Base-by-base conservation (phyloP, 2,888 invertebrate species). In the Drosophila aldrichi region DNA sequence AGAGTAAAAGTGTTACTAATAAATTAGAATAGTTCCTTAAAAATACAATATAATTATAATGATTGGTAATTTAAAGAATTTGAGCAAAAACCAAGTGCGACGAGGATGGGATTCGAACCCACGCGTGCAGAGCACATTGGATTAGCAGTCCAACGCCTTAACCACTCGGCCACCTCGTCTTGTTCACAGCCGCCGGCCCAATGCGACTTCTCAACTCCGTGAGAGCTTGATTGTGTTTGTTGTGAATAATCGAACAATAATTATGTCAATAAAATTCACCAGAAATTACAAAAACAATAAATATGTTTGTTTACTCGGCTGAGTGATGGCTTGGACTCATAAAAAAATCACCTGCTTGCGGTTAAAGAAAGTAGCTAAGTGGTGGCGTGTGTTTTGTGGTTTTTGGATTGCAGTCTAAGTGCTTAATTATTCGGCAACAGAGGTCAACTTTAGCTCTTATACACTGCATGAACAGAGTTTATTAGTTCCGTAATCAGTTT, bases 71-170 rank as follows among this genome's bases (percentile, higher is more conserved):
- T 40, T 41, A 55, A 32, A 18, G 4, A 48, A 36, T 10, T 32
- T 7, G 0, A 43, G 1, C 18, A 78, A 76, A 78, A 77, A 60
- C 2, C 25, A 18, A 14, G 9, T 60, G 29, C 95, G 95, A 95
- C 95, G 95, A 95, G 95, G 95, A 96, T 96, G 96, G 96, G 96
- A 96, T 96, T 96, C 96, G 96, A 96, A 96, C 96, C 96, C 96
- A 96, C 96, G 96, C 96, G 96, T 95, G 96, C 95, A 96, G 95
- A 96, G 95, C 96, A 95, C 96, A 96, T 96, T 96, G 95, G 96
- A 96, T 96, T 96, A 96, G 96, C 96, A 96, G 96, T 96, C 96
- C 95, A 96, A 95, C 96, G 95, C 96, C 96, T 96, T 96, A 96
- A 96, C 96, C 96, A 95, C 96, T 96, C 96, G 96, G 96, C 96